These are phyloP conservation scores for Prochilodus magdalenae DNA, from an alignment of 2,113 vertebrate species.

Conservation along the genomic window DNA sequence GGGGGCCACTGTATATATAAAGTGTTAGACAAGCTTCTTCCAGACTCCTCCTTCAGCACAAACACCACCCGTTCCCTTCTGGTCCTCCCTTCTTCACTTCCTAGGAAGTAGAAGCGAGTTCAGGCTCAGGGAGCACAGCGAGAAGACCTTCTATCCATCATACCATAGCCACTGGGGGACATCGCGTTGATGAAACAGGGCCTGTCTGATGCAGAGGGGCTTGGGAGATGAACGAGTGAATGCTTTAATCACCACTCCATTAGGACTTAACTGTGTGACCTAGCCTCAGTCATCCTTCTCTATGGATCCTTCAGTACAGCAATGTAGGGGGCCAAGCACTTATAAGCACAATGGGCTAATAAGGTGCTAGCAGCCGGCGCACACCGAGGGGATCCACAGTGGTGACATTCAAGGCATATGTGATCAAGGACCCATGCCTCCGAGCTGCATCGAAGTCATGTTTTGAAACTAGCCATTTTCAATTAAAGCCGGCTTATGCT, in stretches of 20 bases:
- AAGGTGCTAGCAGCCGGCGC: too few species aligned
- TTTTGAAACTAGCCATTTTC: too few species aligned
- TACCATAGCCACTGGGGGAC: not conserved
- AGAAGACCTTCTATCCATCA: not conserved
- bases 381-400: too few species aligned
- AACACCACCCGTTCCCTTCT: too few species aligned
- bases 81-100: not conserved
- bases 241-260: slow-evolving; percentile 10
- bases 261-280: not conserved
- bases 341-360: too few species aligned
- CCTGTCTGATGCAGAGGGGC: not conserved
- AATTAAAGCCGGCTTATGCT: too few species aligned
- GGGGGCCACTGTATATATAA: too few species aligned
- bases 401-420: not conserved
- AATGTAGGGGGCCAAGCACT: not conserved
- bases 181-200: not conserved
- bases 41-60: not conserved
- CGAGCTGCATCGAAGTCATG: too few species aligned
- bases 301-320: not conserved
- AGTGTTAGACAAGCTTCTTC: not conserved
- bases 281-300: slow-evolving; percentile 12
- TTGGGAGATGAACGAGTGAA: slow-evolving; percentile 8
- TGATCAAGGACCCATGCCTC: not conserved
- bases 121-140: not conserved
- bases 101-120: not conserved